Conservation (phyloP, 2,797 vertebrate species). For the Myotis myotis region DNA sequence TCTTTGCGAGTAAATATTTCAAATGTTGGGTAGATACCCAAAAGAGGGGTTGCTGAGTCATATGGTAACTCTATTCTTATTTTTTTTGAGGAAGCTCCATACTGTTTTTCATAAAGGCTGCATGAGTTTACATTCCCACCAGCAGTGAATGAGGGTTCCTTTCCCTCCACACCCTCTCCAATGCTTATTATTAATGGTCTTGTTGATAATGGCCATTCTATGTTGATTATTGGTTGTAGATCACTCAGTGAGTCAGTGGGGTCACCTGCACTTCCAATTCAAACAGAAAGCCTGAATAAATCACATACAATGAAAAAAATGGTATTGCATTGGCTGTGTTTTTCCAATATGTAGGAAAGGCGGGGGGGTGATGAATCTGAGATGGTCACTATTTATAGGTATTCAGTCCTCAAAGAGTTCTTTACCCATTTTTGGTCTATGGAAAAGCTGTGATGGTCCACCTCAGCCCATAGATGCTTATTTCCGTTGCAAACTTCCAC, state of each 20-base stretch:
- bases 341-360: not conserved
- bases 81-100: not conserved
- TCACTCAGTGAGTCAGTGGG: not conserved
- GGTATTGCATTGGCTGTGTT: not conserved
- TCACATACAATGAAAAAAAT: not conserved
- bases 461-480: not conserved
- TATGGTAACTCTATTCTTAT: not conserved
- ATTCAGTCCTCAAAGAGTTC: not conserved
- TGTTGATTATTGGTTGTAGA: not conserved
- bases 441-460: rapidly evolving
- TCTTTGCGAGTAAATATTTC: not conserved
- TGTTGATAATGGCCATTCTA: not conserved
- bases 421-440: not conserved
- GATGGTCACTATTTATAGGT: not conserved
- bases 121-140: not conserved
- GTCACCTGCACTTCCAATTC: not conserved
- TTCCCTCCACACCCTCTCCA: not conserved
- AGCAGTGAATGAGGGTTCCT: not conserved
- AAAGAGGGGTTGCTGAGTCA: not conserved
- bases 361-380: not conserved
- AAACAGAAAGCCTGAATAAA: not conserved
- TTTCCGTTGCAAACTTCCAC: not conserved
- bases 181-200: not conserved
- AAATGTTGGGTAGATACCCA: not conserved
- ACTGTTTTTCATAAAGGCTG: not conserved